phyloP scores from a whole-genome alignment of 2,888 invertebrate genomes.

The Axea sp. region DNA sequence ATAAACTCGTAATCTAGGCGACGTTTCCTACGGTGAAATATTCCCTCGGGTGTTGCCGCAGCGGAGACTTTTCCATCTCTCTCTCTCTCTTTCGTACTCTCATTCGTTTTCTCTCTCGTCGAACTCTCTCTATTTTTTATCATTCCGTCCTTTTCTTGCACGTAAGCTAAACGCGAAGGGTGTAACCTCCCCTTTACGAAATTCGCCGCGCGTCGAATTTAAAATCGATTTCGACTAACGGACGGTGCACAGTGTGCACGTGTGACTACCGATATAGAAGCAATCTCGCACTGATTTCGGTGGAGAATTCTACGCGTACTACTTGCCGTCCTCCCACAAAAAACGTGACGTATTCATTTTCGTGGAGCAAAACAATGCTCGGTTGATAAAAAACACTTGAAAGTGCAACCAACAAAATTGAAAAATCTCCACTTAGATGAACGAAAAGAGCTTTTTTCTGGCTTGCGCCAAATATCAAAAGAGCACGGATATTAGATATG shows the following conservation, averaged over 20 bases:
- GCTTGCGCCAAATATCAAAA: conserved; percentile 7
- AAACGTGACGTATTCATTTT: conserved; percentile 45
- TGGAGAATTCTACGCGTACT: conserved; percentile 24
- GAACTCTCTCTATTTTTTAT: conserved; percentile 32
- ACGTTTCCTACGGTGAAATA: conserved; percentile 75
- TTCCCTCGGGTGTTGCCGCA: conserved; percentile 69
- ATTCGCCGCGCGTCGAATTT: conserved; percentile 66
- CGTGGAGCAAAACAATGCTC: conserved; percentile 20
- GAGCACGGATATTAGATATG: conserved; percentile 21
- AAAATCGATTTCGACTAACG: conserved; percentile 67
- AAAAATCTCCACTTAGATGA: conserved; percentile 40
- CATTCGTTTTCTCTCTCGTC: conserved; percentile 5
- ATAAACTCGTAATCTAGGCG: conserved; percentile 78
- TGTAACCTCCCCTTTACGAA: conserved; percentile 61
- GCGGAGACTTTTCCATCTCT: conserved; percentile 22
- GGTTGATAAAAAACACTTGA: conserved; percentile 8
- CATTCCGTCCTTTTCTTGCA: conserved; percentile 32
- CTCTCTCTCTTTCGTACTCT: not conserved
- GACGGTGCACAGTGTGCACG: conserved; percentile 60
- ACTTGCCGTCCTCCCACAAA: conserved; percentile 6
- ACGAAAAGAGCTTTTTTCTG: conserved; percentile 23
- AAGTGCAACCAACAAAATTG: conserved; percentile 12
- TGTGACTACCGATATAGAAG: conserved; percentile 51
- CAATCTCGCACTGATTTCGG: conserved; percentile 61
- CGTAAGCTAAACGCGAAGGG: conserved; percentile 42